Evolutionary conservation across 2,113 vertebrate genomes (phyloP).

Genomic region (Australoheros scitulus): DNA sequence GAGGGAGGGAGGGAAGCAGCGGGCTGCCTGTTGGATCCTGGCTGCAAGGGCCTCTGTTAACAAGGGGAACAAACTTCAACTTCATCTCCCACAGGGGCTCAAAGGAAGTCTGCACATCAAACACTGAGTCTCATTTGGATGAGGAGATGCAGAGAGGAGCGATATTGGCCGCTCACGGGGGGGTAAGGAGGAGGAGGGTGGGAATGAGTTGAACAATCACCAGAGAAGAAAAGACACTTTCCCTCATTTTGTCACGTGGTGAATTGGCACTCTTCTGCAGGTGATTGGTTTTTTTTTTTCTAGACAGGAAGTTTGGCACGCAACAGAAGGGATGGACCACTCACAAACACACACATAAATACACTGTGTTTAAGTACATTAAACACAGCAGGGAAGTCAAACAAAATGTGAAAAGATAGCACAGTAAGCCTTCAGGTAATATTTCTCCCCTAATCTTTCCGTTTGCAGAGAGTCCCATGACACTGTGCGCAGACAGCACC

Average conservation of each 20-base stretch:
- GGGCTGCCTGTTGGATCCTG: conserved; percentile 53
- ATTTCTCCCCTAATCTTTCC: conserved; percentile 67
- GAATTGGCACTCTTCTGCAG: conserved; percentile 3
- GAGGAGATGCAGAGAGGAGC: conserved; percentile 21
- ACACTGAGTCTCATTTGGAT: conserved; percentile 43
- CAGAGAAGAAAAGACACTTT: neutral
- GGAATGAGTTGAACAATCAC: conserved; percentile 5
- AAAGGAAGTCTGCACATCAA: conserved; percentile 59
- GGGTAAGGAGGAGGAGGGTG: neutral
- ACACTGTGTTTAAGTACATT: conserved; percentile 12
- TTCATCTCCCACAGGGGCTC: conserved; percentile 44
- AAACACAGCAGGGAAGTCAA: conserved; percentile 10
- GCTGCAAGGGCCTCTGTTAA: conserved; percentile 54
- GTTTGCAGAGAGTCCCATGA: conserved; percentile 68
- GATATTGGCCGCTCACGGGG: neutral
- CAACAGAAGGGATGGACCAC: neutral
- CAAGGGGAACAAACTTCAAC: conserved; percentile 60
- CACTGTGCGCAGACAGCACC: conserved; percentile 46
- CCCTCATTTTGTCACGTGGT: neutral
- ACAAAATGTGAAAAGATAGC: conserved; percentile 43
- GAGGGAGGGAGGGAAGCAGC: conserved; percentile 29
- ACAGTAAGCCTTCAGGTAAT: conserved; percentile 55
- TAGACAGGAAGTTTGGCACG: neutral
- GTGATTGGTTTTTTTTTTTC: conserved; percentile 1
- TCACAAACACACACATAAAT: conserved; percentile 16